Evolutionary conservation across 2,888 invertebrate species (phyloP).

Genomic region (Andrena flavipes): DNA sequence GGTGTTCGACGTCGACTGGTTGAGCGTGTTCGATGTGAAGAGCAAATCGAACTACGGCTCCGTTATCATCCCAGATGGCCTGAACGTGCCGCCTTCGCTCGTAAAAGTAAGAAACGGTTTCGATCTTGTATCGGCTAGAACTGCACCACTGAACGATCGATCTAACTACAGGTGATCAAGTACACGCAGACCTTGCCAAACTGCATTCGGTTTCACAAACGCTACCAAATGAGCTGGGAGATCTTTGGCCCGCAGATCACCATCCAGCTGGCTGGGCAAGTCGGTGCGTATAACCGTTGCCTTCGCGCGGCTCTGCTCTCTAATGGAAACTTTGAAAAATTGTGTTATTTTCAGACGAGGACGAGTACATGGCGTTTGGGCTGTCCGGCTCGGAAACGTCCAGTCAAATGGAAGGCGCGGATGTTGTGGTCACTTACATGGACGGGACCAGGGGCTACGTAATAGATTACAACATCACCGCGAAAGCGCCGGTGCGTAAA

Average conservation of each 20-base stretch:
- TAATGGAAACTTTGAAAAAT: background rate
- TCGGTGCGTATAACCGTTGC: constrained; percentile 83
- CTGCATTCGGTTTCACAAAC: constrained; percentile 94
- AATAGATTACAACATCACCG: constrained; percentile 94
- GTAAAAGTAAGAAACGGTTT: constrained; percentile 86
- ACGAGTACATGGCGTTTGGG: constrained; percentile 96
- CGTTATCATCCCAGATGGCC: constrained; percentile 91
- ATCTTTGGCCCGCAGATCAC: constrained; percentile 95
- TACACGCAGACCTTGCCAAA: constrained; percentile 90
- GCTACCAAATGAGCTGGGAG: constrained; percentile 95
- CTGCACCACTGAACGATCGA: constrained; percentile 11
- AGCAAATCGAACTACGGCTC: constrained; percentile 90
- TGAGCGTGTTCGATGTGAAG: constrained; percentile 91
- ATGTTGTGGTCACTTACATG: constrained; percentile 92
- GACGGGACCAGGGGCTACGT: constrained; percentile 91
- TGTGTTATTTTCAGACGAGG: constrained; percentile 85
- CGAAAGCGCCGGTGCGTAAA: constrained; percentile 89
- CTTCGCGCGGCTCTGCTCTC: background rate
- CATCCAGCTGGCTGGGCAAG: constrained; percentile 92
- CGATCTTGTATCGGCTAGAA: background rate
- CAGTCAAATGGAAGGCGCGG: constrained; percentile 94
- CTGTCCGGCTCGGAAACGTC: constrained; percentile 90
- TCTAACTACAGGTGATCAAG: constrained; percentile 75
- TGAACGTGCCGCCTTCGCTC: constrained; percentile 95
- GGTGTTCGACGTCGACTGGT: constrained; percentile 93